Evolutionary conservation across 2,888 invertebrate genomes (phyloP).

Genomic region (Lasioglossum oenotherae): DNA sequence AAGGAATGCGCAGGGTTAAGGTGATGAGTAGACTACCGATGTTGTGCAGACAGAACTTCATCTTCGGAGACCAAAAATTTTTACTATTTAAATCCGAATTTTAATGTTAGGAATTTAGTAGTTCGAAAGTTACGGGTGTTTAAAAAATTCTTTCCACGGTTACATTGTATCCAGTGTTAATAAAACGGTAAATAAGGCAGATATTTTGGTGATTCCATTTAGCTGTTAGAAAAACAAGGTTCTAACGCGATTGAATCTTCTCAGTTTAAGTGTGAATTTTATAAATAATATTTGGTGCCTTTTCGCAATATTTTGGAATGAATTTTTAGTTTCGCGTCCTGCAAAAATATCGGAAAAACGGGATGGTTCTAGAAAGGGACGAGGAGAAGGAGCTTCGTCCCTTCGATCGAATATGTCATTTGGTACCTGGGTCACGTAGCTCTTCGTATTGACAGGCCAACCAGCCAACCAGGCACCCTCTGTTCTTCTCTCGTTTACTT

Average conservation of each 20-base stretch:
- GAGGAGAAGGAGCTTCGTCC: slow-evolving; percentile 61
- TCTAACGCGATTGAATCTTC: neutral
- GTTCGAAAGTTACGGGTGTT: no score
- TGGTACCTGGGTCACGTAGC: slow-evolving; percentile 82
- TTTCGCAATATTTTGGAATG: slow-evolving; percentile 27
- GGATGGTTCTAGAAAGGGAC: slow-evolving; percentile 54
- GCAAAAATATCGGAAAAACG: slow-evolving; percentile 60
- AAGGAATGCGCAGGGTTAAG: no score
- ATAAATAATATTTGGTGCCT: neutral
- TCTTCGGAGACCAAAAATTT: no score
- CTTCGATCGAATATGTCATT: slow-evolving; percentile 75
- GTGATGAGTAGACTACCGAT: no score
- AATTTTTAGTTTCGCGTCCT: slow-evolving; percentile 33
- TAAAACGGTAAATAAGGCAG: no score
- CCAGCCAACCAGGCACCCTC: slow-evolving; percentile 73
- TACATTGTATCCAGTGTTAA: no score
- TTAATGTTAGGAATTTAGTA: no score
- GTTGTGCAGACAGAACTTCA: no score
- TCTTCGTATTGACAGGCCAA: slow-evolving; percentile 82
- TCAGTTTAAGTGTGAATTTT: neutral
- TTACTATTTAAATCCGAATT: no score
- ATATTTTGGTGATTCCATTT: no score
- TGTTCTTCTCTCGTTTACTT: slow-evolving; percentile 53
- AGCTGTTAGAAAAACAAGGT: neutral
- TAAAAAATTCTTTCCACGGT: no score